Evolutionary conservation across 2,113 vertebrate genomes (phyloP).

Genomic region (Myotis davidii): DNA sequence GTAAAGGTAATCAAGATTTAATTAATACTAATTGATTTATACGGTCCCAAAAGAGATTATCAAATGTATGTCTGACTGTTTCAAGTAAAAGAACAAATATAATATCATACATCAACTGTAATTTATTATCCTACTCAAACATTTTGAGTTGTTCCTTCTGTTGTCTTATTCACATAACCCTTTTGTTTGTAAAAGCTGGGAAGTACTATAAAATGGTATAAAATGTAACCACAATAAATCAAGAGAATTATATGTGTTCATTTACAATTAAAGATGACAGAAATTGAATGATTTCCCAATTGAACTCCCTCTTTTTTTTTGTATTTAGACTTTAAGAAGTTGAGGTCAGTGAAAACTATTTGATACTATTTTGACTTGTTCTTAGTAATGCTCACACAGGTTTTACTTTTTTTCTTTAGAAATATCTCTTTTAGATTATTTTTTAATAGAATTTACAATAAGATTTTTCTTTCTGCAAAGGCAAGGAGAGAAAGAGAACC

Average conservation of each 20-base stretch:
- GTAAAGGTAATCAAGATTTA: neutral
- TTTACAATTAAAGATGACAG: neutral
- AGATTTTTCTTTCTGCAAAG: neutral
- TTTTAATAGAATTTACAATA: constrained; percentile 34
- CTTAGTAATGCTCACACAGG: neutral
- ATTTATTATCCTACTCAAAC: neutral
- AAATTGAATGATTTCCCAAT: neutral
- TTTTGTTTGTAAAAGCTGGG: constrained; percentile 17
- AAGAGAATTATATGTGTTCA: neutral
- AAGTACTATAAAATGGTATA: constrained; percentile 2
- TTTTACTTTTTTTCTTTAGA: neutral
- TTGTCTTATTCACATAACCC: neutral
- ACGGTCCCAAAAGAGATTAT: neutral
- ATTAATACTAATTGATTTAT: constrained; percentile 27
- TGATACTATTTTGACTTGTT: constrained; percentile 41
- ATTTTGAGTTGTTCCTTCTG: constrained; percentile 12
- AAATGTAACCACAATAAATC: neutral
- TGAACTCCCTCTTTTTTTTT: neutral
- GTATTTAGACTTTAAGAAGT: neutral
- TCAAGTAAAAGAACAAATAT: neutral
- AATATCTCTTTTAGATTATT: neutral
- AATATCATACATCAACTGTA: neutral
- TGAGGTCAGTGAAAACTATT: neutral
- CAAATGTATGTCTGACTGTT: neutral
- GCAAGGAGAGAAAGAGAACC: neutral